phyloP scores from a whole-genome alignment of 2,797 vertebrate genomes.

The Harpagifer antarcticus region DNA sequence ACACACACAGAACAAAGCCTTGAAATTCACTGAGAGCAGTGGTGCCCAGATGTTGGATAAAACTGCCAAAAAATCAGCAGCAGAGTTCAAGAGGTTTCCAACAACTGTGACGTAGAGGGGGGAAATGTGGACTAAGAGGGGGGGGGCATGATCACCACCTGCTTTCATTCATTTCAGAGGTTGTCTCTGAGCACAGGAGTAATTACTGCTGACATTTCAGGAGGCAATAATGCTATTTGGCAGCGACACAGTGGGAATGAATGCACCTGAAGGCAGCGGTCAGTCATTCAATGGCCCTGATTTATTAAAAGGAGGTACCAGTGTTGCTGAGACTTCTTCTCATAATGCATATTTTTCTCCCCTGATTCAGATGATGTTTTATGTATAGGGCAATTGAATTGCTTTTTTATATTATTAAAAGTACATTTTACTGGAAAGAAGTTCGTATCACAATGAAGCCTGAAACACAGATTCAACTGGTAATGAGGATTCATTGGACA shows the following conservation, averaged over 20 bases:
- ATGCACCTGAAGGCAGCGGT: conserved; percentile 54
- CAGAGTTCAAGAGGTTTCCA: conserved; percentile 29
- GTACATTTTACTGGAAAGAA: not conserved
- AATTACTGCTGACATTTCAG: conserved; percentile 78
- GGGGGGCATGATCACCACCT: conserved; percentile 29
- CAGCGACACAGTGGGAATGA: conserved; percentile 55
- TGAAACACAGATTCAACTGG: not conserved
- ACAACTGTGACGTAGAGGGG: conserved; percentile 24
- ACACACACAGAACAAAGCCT: conserved; percentile 12
- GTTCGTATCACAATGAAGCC: conserved; percentile 4
- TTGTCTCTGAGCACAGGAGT: conserved; percentile 63
- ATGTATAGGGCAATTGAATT: not conserved
- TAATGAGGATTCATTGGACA: not conserved
- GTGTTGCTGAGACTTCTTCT: conserved; percentile 17
- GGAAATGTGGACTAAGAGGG: conserved; percentile 18
- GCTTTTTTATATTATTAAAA: not conserved
- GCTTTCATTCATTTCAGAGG: conserved; percentile 63
- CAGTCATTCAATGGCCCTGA: conserved; percentile 19
- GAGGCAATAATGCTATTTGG: conserved; percentile 72
- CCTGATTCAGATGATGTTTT: conserved; percentile 22
- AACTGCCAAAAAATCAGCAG: conserved; percentile 1
- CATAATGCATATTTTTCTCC: conserved; percentile 3
- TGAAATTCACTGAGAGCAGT: conserved; percentile 11
- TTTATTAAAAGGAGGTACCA: conserved; percentile 55
- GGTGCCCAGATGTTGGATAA: conserved; percentile 12